Conservation (phyloP, 2,113 vertebrate species). For the Anser brachyrhynchus region DNA sequence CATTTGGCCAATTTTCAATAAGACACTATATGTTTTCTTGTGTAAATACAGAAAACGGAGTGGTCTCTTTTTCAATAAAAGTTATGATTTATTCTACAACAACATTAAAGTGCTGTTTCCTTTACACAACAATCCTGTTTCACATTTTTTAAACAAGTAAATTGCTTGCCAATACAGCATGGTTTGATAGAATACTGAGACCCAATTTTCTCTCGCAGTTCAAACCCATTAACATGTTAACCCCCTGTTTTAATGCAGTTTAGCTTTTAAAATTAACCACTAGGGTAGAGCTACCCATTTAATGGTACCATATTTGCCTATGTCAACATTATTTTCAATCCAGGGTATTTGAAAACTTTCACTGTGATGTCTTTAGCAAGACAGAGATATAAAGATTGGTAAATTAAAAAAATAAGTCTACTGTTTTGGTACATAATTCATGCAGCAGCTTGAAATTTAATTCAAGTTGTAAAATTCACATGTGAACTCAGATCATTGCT, state of each 20-base stretch:
- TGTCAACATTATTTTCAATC: background rate
- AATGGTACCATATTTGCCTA: background rate
- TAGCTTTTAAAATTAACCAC: background rate
- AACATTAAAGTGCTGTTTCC: background rate
- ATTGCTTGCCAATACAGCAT: background rate
- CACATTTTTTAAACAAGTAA: background rate
- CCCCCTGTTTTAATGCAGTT: background rate
- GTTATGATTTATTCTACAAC: constrained; percentile 53
- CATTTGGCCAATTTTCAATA: constrained; percentile 75
- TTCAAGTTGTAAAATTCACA: background rate
- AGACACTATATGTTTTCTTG: constrained; percentile 76
- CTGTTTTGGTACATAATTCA: background rate
- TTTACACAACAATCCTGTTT: constrained; percentile 17
- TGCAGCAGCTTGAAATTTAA: background rate
- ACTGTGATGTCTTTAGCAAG: background rate
- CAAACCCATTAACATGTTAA: background rate
- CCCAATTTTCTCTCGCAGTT: background rate
- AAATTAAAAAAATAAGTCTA: background rate
- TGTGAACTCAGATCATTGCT: background rate
- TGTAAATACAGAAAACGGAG: constrained; percentile 65
- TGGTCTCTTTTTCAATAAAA: constrained; percentile 60
- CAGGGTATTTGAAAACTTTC: background rate
- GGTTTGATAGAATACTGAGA: background rate
- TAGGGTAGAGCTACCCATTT: background rate
- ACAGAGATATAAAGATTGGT: background rate